Evolutionary conservation across 2,888 invertebrate genomes (phyloP).

Genomic region (Limenitis camilla): DNA sequence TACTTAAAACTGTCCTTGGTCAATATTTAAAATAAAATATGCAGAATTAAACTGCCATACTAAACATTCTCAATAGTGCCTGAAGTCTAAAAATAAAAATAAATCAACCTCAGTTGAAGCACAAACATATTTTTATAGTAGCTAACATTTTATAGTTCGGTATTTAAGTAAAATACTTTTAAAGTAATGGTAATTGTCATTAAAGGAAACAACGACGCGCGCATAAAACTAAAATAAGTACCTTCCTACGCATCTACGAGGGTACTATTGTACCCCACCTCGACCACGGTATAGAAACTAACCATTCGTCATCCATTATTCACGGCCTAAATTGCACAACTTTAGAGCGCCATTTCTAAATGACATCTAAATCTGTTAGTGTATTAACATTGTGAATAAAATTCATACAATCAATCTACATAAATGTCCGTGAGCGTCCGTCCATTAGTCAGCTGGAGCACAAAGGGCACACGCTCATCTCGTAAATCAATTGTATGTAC

Average conservation of each 20-base stretch:
- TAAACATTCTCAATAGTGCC: no score
- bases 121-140: no score
- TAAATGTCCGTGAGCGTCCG: slow-evolving; percentile 74
- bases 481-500: slow-evolving; percentile 72
- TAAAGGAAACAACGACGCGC: slow-evolving; percentile 15
- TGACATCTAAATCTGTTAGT: slow-evolving; percentile 75
- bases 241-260: not conserved
- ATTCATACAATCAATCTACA: slow-evolving; percentile 76
- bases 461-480: slow-evolving; percentile 74
- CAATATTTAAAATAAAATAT: no score
- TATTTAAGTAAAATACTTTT: no score
- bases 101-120: no score
- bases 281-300: slow-evolving; percentile 58
- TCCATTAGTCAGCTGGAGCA: slow-evolving; percentile 72
- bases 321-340: slow-evolving; percentile 75
- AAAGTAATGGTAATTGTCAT: slow-evolving; percentile 7
- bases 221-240: not conserved
- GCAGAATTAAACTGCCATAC: no score
- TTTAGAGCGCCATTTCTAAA: slow-evolving; percentile 75
- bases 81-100: no score
- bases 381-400: slow-evolving; percentile 76
- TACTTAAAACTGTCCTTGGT: no score
- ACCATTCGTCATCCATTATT: slow-evolving; percentile 73
- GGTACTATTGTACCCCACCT: slow-evolving; percentile 54
- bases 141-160: no score